These are phyloP conservation scores for Apis dorsata DNA, from an alignment of 1,140 invertebrate species.

Conservation along the genomic window DNA sequence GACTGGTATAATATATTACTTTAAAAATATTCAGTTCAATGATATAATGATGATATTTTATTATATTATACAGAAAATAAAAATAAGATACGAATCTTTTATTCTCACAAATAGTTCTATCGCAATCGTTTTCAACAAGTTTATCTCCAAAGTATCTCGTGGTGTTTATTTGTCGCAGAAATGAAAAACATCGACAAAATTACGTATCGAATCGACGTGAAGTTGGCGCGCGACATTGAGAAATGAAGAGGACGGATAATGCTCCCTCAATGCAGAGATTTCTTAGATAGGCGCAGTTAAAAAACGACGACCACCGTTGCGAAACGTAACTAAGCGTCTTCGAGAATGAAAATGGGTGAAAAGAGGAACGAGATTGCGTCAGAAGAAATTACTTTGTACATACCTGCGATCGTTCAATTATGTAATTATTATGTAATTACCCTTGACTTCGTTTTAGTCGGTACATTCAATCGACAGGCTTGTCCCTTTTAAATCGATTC, in stretches of 20 bases:
- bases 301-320: not conserved
- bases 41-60: no score
- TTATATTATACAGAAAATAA: no score
- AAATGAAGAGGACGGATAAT: not conserved
- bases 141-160: no score
- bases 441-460: conserved; percentile 10
- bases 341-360: not conserved
- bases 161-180: no score
- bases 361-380: no score
- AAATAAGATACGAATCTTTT: no score
- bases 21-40: no score
- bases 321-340: not conserved
- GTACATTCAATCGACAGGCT: not conserved
- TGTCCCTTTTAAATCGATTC: not conserved
- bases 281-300: not conserved
- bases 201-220: not conserved
- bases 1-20: no score
- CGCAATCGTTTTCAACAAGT: no score
- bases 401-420: not conserved
- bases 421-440: conserved; percentile 11
- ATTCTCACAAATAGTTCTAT: no score
- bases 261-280: not conserved
- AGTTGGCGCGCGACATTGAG: not conserved
- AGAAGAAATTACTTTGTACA: not conserved
- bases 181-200: no score